These are phyloP conservation scores for Synergus gifuensis DNA, from an alignment of 2,888 invertebrate species.

Conservation along the genomic window DNA sequence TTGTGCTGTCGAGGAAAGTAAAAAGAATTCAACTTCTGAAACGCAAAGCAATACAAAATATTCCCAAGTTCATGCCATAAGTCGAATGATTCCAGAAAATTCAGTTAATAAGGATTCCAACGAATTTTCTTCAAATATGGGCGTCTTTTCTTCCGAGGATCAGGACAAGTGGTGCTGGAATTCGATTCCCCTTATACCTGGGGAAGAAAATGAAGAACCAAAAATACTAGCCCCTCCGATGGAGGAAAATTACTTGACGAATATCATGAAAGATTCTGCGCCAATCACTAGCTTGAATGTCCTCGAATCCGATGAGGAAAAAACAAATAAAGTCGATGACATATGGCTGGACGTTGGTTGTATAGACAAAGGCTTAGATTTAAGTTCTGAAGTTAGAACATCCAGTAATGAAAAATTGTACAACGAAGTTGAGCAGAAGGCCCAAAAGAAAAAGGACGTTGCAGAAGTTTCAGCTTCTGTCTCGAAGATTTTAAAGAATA, in stretches of 20 bases:
- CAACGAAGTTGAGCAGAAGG: not conserved
- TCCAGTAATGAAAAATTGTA: constrained; percentile 41
- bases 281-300: constrained; percentile 64
- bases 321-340: constrained; percentile 65
- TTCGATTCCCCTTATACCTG: constrained; percentile 62
- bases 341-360: constrained; percentile 65
- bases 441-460: constrained; percentile 24
- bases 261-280: constrained; percentile 63
- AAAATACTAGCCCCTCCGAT: constrained; percentile 63
- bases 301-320: constrained; percentile 62
- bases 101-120: not conserved
- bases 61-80: not conserved
- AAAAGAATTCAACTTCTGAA: constrained; percentile 5
- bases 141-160: constrained; percentile 56
- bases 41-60: not conserved
- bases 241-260: constrained; percentile 65
- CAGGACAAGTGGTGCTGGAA: constrained; percentile 58
- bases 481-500: constrained; percentile 14
- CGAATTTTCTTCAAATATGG: constrained; percentile 19
- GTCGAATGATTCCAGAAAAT: constrained; percentile 41
- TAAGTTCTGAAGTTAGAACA: constrained; percentile 41
- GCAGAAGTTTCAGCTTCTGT: constrained; percentile 27
- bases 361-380: constrained; percentile 54
- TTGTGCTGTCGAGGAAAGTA: not conserved
- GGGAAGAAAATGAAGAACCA: constrained; percentile 61